Percentiles rank a stretch among this genome's conserved stretches.
These are phyloP conservation scores for Drosophila obscura DNA, from an alignment of 1,140 invertebrate species.

Conservation along the genomic window DNA sequence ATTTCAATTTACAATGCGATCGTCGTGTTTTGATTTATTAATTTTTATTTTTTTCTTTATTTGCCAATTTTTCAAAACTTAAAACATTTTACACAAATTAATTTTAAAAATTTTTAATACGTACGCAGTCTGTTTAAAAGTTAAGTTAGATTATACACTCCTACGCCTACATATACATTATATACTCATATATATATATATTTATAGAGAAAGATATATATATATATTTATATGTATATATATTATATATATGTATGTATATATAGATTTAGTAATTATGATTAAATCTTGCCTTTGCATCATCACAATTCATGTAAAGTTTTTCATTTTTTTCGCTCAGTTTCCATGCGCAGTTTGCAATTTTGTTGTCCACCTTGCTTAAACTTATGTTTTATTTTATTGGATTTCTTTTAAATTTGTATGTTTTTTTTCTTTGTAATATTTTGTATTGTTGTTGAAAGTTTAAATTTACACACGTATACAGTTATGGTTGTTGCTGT, in stretches of 20 bases:
- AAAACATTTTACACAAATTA: constrained; percentile 82
- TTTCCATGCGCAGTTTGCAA: constrained; percentile 68
- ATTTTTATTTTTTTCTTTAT: constrained; percentile 82
- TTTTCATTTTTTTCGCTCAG: constrained; percentile 68
- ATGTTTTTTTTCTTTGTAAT: constrained; percentile 32
- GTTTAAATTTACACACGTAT: constrained; percentile 70
- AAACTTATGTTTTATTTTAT: constrained; percentile 29
- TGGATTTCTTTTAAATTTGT: constrained; percentile 32
- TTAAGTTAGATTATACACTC: constrained; percentile 81
- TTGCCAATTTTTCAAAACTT: constrained; percentile 82
- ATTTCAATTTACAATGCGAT: constrained; percentile 55
- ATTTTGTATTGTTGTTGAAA: constrained; percentile 28
- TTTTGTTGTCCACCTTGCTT: constrained; percentile 53
- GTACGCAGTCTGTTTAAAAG: constrained; percentile 83
- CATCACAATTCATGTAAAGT: constrained; percentile 82
- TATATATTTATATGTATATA: constrained; percentile 53
- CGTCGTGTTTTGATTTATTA: constrained; percentile 73
- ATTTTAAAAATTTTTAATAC: constrained; percentile 82
- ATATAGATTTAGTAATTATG: constrained; percentile 81
- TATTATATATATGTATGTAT: constrained; percentile 56
- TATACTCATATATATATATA: constrained; percentile 70
- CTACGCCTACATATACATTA: constrained; percentile 77
- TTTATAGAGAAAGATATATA: constrained; percentile 72
- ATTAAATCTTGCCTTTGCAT: constrained; percentile 83
- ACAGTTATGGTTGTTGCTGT: constrained; percentile 53